phyloP scores from a whole-genome alignment of 2,888 invertebrate genomes.

The Cosmopolites sordidus region DNA sequence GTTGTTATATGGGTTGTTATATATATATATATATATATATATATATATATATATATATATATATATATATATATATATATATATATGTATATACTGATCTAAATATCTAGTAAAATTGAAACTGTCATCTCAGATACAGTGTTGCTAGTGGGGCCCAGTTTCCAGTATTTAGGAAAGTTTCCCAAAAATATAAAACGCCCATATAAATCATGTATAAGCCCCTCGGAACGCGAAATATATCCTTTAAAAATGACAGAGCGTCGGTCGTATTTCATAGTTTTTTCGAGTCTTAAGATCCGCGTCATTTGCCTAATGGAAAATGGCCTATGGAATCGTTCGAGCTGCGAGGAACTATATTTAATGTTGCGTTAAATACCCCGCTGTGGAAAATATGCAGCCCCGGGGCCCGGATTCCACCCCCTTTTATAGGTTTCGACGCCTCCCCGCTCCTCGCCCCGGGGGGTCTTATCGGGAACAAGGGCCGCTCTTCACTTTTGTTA shows the following conservation, averaged over 20 bases:
- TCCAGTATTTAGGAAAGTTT: neutral
- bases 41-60: no score
- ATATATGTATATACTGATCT: no score
- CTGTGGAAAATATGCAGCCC: constrained; percentile 14
- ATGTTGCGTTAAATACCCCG: constrained; percentile 47
- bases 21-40: no score
- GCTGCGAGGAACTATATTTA: constrained; percentile 47
- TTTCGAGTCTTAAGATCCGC: constrained; percentile 40
- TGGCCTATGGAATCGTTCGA: constrained; percentile 40
- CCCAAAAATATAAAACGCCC: constrained; percentile 1
- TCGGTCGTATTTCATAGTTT: constrained; percentile 35
- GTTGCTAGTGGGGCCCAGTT: no score
- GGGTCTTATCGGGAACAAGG: no score
- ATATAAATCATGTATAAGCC: constrained; percentile 16
- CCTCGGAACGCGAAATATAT: constrained; percentile 6
- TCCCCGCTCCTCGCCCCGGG: no score
- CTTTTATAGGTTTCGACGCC: constrained; percentile 4
- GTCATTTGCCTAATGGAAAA: constrained; percentile 47
- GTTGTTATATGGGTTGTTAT: no score
- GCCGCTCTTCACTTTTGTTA: no score
- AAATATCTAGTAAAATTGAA: no score
- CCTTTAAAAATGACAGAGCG: constrained; percentile 8
- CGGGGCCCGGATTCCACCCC: neutral
- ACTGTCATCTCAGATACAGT: no score
- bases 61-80: no score